A percentile compares a stretch with the other conserved stretches of the same genome.
Evolutionary conservation across 2,888 invertebrate species (phyloP).

Genomic region (Spodoptera littoralis): DNA sequence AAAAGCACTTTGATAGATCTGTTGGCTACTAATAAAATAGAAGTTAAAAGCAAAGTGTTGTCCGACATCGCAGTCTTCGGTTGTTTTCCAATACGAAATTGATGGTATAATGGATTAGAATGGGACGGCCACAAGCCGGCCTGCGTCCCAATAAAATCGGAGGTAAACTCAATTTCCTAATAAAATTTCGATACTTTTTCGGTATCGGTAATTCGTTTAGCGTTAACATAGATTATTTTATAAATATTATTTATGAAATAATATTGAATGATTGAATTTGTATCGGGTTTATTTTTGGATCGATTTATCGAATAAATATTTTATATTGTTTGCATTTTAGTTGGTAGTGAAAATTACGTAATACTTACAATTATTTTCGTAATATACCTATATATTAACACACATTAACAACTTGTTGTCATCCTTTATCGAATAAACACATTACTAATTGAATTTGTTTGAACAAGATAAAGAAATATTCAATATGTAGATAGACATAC

Average conservation of each 20-base stretch:
- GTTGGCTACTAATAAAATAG: conserved; percentile 20
- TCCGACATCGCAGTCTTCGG: conserved; percentile 12
- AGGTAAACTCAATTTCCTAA: conserved; percentile 51
- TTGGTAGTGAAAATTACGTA: too few relatives aligned
- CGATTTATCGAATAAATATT: conserved; percentile 12
- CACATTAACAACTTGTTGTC: too few relatives aligned
- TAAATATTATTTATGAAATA: conserved; percentile 1
- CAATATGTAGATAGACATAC: too few relatives aligned
- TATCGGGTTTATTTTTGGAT: conserved; percentile 13
- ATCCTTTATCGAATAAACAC: too few relatives aligned
- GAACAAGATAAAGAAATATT: too few relatives aligned
- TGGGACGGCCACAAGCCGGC: conserved; percentile 31
- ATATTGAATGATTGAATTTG: conserved; percentile 14
- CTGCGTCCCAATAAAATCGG: conserved; percentile 31
- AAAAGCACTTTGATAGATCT: conserved; percentile 1
- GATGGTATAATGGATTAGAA: conserved; percentile 50
- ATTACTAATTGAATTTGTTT: too few relatives aligned
- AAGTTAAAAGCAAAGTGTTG: conserved; percentile 29
- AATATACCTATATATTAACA: too few relatives aligned
- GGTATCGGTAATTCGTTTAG: conserved; percentile 34
- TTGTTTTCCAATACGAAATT: conserved; percentile 45
- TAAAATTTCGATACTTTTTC: conserved; percentile 46
- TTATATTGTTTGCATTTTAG: too few relatives aligned
- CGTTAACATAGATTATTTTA: conserved; percentile 34
- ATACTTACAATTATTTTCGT: too few relatives aligned